A percentile compares a stretch with the other conserved stretches of the same genome.
Evolutionary conservation across 1,140 invertebrate species (phyloP).

Genomic region (Drosophila novamexicana): DNA sequence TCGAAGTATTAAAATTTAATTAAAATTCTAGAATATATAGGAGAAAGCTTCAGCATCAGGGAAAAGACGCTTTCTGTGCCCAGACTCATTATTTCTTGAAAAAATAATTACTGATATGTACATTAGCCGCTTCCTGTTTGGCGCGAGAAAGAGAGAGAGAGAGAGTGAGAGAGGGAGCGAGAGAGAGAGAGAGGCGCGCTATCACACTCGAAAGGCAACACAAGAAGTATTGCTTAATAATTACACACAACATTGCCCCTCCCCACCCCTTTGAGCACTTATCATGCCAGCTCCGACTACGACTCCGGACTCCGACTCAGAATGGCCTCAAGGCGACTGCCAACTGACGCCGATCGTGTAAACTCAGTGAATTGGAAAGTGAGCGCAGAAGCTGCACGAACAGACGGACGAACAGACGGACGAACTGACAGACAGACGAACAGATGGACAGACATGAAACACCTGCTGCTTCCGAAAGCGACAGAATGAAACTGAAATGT

Average conservation of each 20-base stretch:
- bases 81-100: neutral
- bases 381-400: constrained; percentile 25
- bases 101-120: neutral
- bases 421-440: neutral
- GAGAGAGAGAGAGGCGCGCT: neutral
- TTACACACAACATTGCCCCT: constrained; percentile 12
- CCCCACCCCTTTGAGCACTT: constrained; percentile 13
- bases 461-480: constrained; percentile 64
- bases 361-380: constrained; percentile 67
- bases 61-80: neutral
- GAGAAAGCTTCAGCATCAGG: neutral
- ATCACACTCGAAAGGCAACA: constrained; percentile 10
- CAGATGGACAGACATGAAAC: constrained; percentile 30
- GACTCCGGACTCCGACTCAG: neutral
- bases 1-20: no score
- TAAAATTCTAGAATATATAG: no score
- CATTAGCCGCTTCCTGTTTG: constrained; percentile 36
- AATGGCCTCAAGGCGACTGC: constrained; percentile 26
- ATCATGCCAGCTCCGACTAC: constrained; percentile 12
- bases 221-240: constrained; percentile 33
- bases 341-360: constrained; percentile 25
- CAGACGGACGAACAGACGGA: neutral
- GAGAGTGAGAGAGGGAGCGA: neutral
- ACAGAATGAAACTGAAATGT: constrained; percentile 59
- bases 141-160: neutral